Percentiles rank a stretch among this genome's conserved stretches.
phyloP scores from a whole-genome alignment of 2,888 invertebrate genomes.

The Anagyrus pseudococci region DNA sequence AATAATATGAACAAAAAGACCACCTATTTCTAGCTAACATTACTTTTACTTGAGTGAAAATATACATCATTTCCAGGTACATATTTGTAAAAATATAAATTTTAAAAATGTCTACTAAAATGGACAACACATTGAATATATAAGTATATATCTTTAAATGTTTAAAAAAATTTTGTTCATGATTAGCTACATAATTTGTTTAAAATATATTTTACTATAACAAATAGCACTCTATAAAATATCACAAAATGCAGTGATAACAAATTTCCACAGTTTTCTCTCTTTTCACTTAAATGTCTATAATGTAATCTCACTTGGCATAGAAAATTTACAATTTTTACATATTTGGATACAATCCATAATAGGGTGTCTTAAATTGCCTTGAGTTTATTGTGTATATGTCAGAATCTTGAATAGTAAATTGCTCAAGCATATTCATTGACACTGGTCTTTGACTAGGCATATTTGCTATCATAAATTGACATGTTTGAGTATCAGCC shows the following conservation, averaged over 20 bases:
- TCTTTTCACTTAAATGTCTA: conserved; percentile 4
- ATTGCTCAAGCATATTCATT: conserved; percentile 49
- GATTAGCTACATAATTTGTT: too few species aligned
- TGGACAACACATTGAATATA: background rate
- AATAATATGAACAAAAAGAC: conserved; percentile 11
- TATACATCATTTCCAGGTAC: conserved; percentile 29
- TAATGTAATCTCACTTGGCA: conserved; percentile 18
- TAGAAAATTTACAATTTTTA: conserved; percentile 38
- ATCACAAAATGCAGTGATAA: too few species aligned
- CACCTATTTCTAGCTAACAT: background rate
- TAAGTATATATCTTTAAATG: too few species aligned
- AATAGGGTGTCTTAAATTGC: conserved; percentile 52
- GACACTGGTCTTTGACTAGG: conserved; percentile 48
- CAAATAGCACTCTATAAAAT: too few species aligned
- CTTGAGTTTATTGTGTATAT: conserved; percentile 50
- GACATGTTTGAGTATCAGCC: conserved; percentile 40
- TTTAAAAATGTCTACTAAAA: conserved; percentile 8
- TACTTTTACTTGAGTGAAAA: conserved; percentile 10
- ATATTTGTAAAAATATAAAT: conserved; percentile 5
- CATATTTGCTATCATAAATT: conserved; percentile 53
- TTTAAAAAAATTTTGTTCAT: too few species aligned
- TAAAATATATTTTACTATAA: too few species aligned
- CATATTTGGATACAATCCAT: conserved; percentile 55
- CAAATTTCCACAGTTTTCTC: too few species aligned
- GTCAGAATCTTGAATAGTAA: conserved; percentile 49